Evolutionary conservation across 2,888 invertebrate species (phyloP).

Genomic region (Acleris emargana): DNA sequence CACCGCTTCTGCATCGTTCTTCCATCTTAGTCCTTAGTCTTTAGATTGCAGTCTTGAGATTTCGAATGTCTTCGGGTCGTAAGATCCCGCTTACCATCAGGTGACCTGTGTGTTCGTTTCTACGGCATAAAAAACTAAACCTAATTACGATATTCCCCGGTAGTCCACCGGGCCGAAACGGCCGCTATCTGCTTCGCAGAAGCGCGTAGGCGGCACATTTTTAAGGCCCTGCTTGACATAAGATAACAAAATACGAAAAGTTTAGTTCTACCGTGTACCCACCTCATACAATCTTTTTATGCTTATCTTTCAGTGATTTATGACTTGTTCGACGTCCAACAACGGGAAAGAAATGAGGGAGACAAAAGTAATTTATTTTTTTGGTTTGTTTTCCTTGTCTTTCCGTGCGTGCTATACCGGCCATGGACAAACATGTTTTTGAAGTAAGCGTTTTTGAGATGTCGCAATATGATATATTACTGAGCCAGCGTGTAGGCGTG

Average conservation of each 20-base stretch:
- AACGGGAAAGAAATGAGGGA: constrained; percentile 82
- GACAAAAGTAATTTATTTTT: constrained; percentile 84
- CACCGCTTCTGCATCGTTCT: too few species aligned
- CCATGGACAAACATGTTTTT: constrained; percentile 78
- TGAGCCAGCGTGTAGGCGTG: constrained; percentile 75
- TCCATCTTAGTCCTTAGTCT: too few species aligned
- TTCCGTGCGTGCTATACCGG: constrained; percentile 79
- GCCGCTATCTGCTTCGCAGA: constrained; percentile 62
- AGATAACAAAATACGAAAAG: constrained; percentile 82
- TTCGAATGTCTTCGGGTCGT: too few species aligned
- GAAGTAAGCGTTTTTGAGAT: constrained; percentile 83
- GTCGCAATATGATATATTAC: constrained; percentile 80
- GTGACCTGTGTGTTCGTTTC: too few species aligned
- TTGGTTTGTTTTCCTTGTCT: constrained; percentile 82
- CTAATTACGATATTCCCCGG: background rate
- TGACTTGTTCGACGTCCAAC: constrained; percentile 80
- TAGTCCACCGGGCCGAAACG: constrained; percentile 26
- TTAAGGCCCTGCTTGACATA: constrained; percentile 68
- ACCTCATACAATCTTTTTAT: constrained; percentile 83
- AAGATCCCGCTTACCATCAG: too few species aligned
- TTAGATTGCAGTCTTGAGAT: too few species aligned
- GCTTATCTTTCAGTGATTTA: constrained; percentile 84
- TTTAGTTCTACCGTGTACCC: constrained; percentile 81
- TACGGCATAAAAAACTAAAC: too few species aligned
- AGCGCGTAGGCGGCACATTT: constrained; percentile 67